Base-by-base conservation (phyloP, 2,888 invertebrate species). In the Bruchidius siliquastri region DNA sequence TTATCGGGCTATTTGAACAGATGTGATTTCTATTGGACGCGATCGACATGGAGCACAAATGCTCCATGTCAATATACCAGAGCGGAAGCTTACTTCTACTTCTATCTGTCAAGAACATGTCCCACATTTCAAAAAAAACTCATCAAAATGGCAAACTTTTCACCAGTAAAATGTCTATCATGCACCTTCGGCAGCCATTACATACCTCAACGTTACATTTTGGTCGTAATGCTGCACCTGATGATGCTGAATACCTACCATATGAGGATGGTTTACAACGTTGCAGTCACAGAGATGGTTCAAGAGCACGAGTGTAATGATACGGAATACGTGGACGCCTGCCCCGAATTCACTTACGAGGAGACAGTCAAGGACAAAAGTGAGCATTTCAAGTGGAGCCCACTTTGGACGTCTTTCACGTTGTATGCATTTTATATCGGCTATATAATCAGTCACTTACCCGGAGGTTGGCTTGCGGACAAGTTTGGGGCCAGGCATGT, bases 351-450 rank as follows among this genome's bases (percentile, higher is more conserved):
- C 49, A 30, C 22, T 4, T 76, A 76, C 20, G 67, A 67, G 18
- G 20, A n/a, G 10, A 21, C 21, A 2, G 67, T 67, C 20, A 26
- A 74, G 0, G 32, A 74, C 10, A n/a, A 70, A 20, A 26, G 26
- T 8, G 32, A 73, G 68, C 78, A 77, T 18, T 26, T 26, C 26
- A 2, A 26, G 26, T 76, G 77, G 18, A 77, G 74, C 20, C 82
- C 89, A 82, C 88, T 91, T 22, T 94, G 94, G 94, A 89, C 89
- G 69, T 90, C 91, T 82, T 85, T 93, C 68, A 93, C 95, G 68
- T 88, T 95, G 0, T 92, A 93, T 71, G 91, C 94, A 0, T 96
- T 96, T 86, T 96, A 94, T 87, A 94, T 93, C 88, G 95, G 96
- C 0, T 96, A 96, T 86, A 91, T 95, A 0, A 75, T 94, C 0